A percentile compares a stretch with the other conserved stretches of the same genome.
phyloP scores from a whole-genome alignment of 2,888 invertebrate species.

The Cinara cedri region DNA sequence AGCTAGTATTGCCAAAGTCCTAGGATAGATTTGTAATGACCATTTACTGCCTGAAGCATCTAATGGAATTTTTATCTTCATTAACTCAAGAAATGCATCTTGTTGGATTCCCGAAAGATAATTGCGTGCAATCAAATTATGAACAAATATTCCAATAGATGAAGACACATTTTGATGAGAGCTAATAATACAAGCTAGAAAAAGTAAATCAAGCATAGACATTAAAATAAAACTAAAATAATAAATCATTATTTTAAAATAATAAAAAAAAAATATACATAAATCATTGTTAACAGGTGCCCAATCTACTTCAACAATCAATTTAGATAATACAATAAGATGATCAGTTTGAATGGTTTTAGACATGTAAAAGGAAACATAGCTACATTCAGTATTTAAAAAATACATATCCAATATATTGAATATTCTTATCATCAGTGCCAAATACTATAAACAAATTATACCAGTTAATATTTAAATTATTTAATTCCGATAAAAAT shows the following conservation, averaged over 20 bases:
- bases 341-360: slow-evolving; percentile 39
- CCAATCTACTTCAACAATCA: slow-evolving; percentile 34
- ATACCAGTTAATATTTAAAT: slow-evolving; percentile 17
- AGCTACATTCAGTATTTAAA: slow-evolving; percentile 27
- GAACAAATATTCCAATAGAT: slow-evolving; percentile 78
- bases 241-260: not conserved
- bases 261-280: slow-evolving; percentile 28
- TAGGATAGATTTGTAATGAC: slow-evolving; percentile 79
- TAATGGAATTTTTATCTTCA: slow-evolving; percentile 73
- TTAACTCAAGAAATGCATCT: slow-evolving; percentile 73
- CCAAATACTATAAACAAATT: slow-evolving; percentile 38
- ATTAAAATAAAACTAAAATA: not conserved
- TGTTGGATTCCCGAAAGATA: slow-evolving; percentile 73
- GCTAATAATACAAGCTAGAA: slow-evolving; percentile 42
- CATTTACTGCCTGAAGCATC: slow-evolving; percentile 69
- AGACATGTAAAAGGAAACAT: slow-evolving; percentile 17
- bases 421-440: slow-evolving; percentile 40
- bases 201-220: slow-evolving; percentile 23
- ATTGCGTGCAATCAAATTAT: slow-evolving; percentile 76
- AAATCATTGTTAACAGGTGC: slow-evolving; percentile 42
- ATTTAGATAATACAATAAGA: slow-evolving; percentile 43
- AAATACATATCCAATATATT: slow-evolving; percentile 45
- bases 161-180: slow-evolving; percentile 77
- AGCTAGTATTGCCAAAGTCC: slow-evolving; percentile 81
- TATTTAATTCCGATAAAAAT: slow-evolving; percentile 19